Evolutionary conservation across 2,888 invertebrate genomes (phyloP).

Genomic region (Polydesmus complanatus): DNA sequence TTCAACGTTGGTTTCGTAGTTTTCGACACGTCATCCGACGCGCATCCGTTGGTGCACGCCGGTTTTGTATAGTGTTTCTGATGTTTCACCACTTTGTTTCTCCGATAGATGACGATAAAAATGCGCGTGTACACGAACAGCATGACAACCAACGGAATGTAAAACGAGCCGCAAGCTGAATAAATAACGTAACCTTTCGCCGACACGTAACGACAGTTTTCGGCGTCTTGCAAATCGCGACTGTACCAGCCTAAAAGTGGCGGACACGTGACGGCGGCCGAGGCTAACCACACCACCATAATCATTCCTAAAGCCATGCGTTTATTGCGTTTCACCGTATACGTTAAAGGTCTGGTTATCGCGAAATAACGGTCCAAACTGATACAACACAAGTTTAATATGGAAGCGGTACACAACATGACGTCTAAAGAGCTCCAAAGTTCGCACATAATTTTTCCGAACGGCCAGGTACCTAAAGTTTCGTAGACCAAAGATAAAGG

Average conservation of each 20-base stretch:
- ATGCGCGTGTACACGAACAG: constrained; percentile 29
- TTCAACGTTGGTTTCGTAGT: neutral
- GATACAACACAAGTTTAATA: constrained; percentile 30
- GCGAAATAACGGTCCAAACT: constrained; percentile 29
- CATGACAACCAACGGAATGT: constrained; percentile 28
- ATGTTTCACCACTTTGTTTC: constrained; percentile 10
- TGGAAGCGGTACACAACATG: constrained; percentile 29
- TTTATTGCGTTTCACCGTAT: constrained; percentile 26
- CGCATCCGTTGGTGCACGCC: constrained; percentile 15
- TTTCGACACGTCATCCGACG: neutral
- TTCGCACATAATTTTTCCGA: constrained; percentile 21
- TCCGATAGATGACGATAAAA: constrained; percentile 24
- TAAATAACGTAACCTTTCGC: constrained; percentile 27
- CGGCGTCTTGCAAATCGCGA: neutral
- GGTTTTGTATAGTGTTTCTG: constrained; percentile 17
- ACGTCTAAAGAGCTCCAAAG: constrained; percentile 27
- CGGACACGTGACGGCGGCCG: constrained; percentile 27
- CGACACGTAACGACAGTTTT: constrained; percentile 24
- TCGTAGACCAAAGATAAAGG: constrained; percentile 21
- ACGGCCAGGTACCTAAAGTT: constrained; percentile 19
- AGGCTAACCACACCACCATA: constrained; percentile 26
- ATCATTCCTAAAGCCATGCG: constrained; percentile 26
- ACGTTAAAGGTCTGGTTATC: constrained; percentile 28
- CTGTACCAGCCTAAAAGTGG: constrained; percentile 25
- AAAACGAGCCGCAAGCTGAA: constrained; percentile 28